phyloP scores from a whole-genome alignment of 2,113 vertebrate genomes.

The Abramis brama region DNA sequence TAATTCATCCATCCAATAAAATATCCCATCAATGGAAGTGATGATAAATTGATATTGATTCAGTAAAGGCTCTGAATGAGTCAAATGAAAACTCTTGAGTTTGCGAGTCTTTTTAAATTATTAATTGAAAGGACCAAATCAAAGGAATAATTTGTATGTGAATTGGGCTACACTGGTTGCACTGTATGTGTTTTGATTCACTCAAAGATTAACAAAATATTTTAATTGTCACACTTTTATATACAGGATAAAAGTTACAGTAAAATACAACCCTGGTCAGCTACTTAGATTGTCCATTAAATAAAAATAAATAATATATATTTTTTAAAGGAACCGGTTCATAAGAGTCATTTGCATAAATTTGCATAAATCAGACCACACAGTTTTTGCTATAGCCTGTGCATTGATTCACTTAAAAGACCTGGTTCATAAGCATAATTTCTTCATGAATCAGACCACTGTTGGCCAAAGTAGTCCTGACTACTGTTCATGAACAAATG shows the following conservation, averaged over 20 bases:
- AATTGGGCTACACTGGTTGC: neutral
- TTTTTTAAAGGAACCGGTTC: too few relatives aligned
- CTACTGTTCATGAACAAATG: neutral
- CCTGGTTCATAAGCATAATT: neutral
- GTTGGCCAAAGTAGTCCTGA: neutral
- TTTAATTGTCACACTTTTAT: too few relatives aligned
- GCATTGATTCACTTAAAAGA: neutral
- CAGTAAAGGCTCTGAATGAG: neutral
- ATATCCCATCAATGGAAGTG: neutral
- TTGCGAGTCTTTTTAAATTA: neutral
- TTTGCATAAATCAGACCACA: neutral
- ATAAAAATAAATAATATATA: too few relatives aligned
- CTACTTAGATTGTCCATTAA: too few relatives aligned
- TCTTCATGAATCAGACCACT: neutral
- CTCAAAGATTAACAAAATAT: neutral
- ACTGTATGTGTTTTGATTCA: neutral
- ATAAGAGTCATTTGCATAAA: neutral
- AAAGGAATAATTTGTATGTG: neutral
- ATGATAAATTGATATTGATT: neutral
- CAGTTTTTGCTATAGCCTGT: neutral
- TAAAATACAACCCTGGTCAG: too few relatives aligned
- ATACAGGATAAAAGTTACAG: too few relatives aligned
- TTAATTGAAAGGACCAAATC: neutral
- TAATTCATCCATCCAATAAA: neutral
- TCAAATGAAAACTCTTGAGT: neutral